Conservation (phyloP, 2,797 vertebrate genomes). For the Aldrovandia affinis region DNA sequence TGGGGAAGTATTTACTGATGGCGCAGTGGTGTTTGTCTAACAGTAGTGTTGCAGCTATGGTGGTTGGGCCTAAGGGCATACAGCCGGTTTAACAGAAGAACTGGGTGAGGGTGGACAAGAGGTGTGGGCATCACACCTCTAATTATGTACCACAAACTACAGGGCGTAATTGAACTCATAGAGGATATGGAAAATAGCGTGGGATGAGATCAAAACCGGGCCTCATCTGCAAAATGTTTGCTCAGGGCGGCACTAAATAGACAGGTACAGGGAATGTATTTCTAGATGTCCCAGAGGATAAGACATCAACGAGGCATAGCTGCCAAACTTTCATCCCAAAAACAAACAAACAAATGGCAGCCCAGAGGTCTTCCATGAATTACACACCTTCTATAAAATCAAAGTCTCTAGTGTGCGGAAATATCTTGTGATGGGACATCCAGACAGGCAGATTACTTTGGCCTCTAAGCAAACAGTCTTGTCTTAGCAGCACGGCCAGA, state of each 20-base stretch:
- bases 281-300: conserved; percentile 52
- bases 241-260: conserved; percentile 54
- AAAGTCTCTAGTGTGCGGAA: conserved; percentile 58
- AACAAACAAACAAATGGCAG: conserved; percentile 71
- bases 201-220: conserved; percentile 50
- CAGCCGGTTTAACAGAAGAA: conserved; percentile 13
- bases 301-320: conserved; percentile 38
- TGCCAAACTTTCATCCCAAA: conserved; percentile 71
- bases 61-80: neutral
- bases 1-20: conserved; percentile 41
- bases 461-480: conserved; percentile 55
- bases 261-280: conserved; percentile 58
- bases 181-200: neutral
- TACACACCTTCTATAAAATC: conserved; percentile 65
- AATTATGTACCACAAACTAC: neutral
- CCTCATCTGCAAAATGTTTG: conserved; percentile 57
- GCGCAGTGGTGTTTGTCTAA: conserved; percentile 42
- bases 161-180: neutral
- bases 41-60: neutral
- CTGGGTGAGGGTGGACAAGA: conserved; percentile 23
- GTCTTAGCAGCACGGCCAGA: conserved; percentile 42
- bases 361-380: conserved; percentile 67
- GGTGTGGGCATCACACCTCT: neutral
- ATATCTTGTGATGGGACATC: conserved; percentile 41
- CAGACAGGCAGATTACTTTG: conserved; percentile 68